phyloP scores from a whole-genome alignment of 2,113 vertebrate genomes.

The Thryonomys swinderianus region DNA sequence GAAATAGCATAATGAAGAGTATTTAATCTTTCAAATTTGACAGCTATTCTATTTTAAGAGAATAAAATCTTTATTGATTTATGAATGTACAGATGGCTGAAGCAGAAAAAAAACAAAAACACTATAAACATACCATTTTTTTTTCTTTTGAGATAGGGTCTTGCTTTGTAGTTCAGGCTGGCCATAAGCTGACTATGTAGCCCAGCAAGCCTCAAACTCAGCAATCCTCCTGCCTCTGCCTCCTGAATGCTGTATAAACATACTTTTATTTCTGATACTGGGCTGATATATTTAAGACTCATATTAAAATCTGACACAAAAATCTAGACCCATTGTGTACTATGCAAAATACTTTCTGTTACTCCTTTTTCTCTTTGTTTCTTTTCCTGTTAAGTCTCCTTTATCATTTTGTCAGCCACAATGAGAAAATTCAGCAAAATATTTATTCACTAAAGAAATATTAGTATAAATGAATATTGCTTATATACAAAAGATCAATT shows the following conservation, averaged over 20 bases:
- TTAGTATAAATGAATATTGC: not conserved
- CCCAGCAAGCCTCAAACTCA: too few species aligned
- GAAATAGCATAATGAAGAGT: not conserved
- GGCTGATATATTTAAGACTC: not conserved
- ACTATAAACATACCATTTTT: not conserved
- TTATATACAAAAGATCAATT: not conserved
- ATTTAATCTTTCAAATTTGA: not conserved
- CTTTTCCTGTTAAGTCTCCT: not conserved
- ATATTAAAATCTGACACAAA: not conserved
- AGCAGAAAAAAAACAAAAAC: not conserved
- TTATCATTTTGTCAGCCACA: not conserved
- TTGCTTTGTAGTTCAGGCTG: too few species aligned
- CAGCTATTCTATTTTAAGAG: not conserved
- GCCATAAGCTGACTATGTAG: too few species aligned
- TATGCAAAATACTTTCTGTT: not conserved
- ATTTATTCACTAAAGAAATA: slow-evolving; percentile 15
- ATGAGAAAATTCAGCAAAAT: not conserved
- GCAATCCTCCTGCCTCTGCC: too few species aligned
- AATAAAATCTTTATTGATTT: not conserved
- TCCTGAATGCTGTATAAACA: too few species aligned
- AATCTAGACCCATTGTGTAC: not conserved
- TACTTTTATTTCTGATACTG: not conserved
- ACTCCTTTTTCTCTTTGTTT: not conserved
- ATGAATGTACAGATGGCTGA: not conserved
- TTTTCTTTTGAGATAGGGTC: too few species aligned